A percentile compares a stretch with the other conserved stretches of the same genome.
Evolutionary conservation across 2,797 vertebrate species (phyloP).

Genomic region (Alfaro cultratus): DNA sequence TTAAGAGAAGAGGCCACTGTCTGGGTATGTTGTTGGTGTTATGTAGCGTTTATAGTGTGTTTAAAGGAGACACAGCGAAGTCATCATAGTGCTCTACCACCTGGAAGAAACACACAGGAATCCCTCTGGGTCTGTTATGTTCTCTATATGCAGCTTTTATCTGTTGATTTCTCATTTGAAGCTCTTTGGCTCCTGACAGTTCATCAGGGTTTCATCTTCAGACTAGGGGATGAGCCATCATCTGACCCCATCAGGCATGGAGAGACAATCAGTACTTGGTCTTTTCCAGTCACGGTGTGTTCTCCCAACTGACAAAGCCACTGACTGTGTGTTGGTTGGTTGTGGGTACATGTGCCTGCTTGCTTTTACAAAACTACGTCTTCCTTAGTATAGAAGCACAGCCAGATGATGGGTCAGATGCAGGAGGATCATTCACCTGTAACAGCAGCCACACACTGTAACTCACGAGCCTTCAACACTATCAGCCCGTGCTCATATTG

Average conservation of each 20-base stretch:
- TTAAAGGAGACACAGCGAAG: slow-evolving; percentile 45
- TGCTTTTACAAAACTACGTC: slow-evolving; percentile 49
- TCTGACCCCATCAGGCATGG: slow-evolving; percentile 81
- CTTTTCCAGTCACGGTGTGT: slow-evolving; percentile 75
- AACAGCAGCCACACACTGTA: slow-evolving; percentile 71
- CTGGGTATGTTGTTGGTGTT: slow-evolving; percentile 22
- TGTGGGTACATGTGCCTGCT: slow-evolving; percentile 59
- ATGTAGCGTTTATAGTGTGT: slow-evolving; percentile 31
- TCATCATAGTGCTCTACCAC: slow-evolving; percentile 53
- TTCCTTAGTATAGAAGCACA: slow-evolving; percentile 59
- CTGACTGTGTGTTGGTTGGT: slow-evolving; percentile 65
- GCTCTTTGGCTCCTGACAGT: slow-evolving; percentile 76
- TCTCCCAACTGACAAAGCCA: slow-evolving; percentile 74
- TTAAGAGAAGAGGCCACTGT: slow-evolving; percentile 28
- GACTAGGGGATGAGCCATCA: slow-evolving; percentile 75
- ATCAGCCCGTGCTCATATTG: slow-evolving; percentile 63
- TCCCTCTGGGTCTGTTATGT: slow-evolving; percentile 55
- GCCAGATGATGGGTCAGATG: slow-evolving; percentile 58
- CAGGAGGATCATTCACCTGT: slow-evolving; percentile 71
- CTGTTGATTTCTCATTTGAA: slow-evolving; percentile 78
- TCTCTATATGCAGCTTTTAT: slow-evolving; percentile 69
- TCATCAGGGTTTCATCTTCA: slow-evolving; percentile 79
- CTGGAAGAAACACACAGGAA: slow-evolving; percentile 54
- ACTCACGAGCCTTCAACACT: slow-evolving; percentile 57
- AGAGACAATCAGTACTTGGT: slow-evolving; percentile 78